Conservation (phyloP, 2,113 vertebrate genomes). For the Uria aalge region DNA sequence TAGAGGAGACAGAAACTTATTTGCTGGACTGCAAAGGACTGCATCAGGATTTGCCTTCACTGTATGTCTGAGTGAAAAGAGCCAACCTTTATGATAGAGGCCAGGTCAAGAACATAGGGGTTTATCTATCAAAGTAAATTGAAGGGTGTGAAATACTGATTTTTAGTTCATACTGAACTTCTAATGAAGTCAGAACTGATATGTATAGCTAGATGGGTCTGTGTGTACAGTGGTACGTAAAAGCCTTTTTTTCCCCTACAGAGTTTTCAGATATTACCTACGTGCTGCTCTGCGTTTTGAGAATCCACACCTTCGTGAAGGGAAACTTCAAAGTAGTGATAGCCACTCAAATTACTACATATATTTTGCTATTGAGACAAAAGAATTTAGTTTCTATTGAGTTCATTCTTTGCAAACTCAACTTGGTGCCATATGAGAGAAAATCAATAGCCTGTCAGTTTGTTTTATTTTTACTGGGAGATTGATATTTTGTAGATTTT, state of each 20-base stretch:
- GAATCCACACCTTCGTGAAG: not conserved
- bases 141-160: not conserved
- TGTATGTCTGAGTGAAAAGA: not conserved
- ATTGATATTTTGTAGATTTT: not conserved
- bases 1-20: constrained; percentile 53
- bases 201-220: rapidly evolving
- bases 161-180: not conserved
- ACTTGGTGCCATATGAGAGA: not conserved
- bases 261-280: not conserved
- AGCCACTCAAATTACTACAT: not conserved
- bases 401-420: not conserved
- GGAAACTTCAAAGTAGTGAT: not conserved
- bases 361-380: not conserved
- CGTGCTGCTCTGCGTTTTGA: not conserved
- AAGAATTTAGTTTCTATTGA: not conserved
- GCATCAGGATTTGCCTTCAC: constrained; percentile 9
- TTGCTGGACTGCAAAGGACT: constrained; percentile 12
- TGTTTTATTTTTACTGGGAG: not conserved
- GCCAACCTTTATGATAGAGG: not conserved
- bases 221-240: rapidly evolving
- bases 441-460: not conserved
- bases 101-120: not conserved
- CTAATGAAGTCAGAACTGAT: not conserved
- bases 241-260: not conserved
- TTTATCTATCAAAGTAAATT: not conserved